These are phyloP conservation scores for Scomber colias DNA, from an alignment of 2,113 vertebrate genomes.

Conservation along the genomic window DNA sequence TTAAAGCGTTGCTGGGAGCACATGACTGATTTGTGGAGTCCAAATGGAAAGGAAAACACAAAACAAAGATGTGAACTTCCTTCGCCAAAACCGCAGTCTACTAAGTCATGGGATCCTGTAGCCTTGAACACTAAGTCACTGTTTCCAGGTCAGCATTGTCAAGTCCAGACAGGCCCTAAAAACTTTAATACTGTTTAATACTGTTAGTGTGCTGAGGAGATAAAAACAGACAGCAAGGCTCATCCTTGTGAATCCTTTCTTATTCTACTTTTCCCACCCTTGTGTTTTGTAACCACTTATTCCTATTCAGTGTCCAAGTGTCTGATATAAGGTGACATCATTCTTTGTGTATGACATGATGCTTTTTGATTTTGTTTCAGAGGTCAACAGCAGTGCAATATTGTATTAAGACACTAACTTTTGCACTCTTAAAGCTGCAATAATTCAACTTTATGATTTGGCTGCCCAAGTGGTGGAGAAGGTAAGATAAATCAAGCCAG, in stretches of 20 bases:
- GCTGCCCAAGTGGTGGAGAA: no score
- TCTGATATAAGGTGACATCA: not conserved
- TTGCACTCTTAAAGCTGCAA: not conserved
- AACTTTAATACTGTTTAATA: constrained; percentile 12
- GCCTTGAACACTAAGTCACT: constrained; percentile 37
- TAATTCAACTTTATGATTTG: no score
- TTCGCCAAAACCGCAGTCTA: constrained; percentile 22
- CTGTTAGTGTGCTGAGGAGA: not conserved
- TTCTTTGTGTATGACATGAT: not conserved
- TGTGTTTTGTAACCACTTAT: not conserved
- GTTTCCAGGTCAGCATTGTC: constrained; percentile 39
- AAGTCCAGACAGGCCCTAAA: not conserved
- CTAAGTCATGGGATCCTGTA: constrained; percentile 54
- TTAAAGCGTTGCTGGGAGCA: constrained; percentile 66
- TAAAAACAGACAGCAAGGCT: not conserved
- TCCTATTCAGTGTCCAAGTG: not conserved
- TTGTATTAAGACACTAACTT: not conserved
- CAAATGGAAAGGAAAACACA: constrained; percentile 70
- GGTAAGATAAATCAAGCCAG: no score
- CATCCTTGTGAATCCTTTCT: not conserved
- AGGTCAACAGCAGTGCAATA: not conserved
- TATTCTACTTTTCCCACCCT: not conserved
- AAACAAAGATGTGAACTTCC: constrained; percentile 81
- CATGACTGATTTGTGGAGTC: constrained; percentile 68
- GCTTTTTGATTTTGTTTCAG: not conserved